Evolutionary conservation across 2,888 invertebrate species (phyloP).

Genomic region (Drosophila imparisetae): DNA sequence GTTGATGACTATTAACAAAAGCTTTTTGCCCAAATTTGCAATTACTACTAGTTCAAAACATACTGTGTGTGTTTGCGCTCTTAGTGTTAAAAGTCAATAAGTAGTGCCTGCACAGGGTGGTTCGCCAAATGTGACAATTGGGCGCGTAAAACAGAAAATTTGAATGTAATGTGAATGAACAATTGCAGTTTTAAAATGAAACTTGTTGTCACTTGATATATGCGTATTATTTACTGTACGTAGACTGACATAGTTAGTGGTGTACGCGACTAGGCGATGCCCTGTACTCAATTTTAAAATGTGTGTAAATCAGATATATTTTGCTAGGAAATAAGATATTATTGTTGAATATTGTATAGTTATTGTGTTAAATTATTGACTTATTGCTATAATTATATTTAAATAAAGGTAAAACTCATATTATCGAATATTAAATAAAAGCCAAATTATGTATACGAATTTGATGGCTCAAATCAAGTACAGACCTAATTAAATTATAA

Average conservation of each 20-base stretch:
- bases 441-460: neutral
- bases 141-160: constrained; percentile 26
- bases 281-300: too few species aligned
- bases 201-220: constrained; percentile 3
- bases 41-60: neutral
- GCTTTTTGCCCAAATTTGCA: neutral
- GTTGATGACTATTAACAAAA: neutral
- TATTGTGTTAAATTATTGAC: neutral
- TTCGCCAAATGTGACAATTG: neutral
- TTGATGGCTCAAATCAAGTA: neutral
- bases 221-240: neutral
- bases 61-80: neutral
- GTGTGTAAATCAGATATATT: neutral
- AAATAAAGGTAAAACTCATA: neutral
- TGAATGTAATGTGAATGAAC: constrained; percentile 6
- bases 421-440: neutral
- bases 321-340: neutral
- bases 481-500: neutral
- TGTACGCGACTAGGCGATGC: neutral
- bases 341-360: neutral
- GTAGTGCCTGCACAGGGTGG: constrained; percentile 41
- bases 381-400: neutral
- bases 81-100: constrained; percentile 49
- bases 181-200: neutral
- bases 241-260: neutral